Percentiles rank a stretch among this genome's conserved stretches.
phyloP scores from a whole-genome alignment of 1,140 invertebrate genomes.

The Ceratina calcarata region DNA sequence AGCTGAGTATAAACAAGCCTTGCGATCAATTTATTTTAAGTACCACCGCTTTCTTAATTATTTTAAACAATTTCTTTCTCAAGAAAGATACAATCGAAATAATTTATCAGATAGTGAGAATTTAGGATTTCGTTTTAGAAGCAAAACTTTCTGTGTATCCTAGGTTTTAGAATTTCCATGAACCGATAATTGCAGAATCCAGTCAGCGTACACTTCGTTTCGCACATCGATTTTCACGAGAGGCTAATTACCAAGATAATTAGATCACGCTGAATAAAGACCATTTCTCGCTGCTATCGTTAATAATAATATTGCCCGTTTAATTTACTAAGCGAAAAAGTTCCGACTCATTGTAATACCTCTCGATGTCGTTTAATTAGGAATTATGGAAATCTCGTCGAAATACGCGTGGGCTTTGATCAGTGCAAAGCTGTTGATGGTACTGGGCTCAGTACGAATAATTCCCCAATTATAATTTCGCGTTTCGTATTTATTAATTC shows the following conservation, averaged over 20 bases:
- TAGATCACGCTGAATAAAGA: background rate
- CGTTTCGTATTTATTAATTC: background rate
- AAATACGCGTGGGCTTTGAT: background rate
- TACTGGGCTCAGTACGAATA: background rate
- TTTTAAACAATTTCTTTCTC: no score
- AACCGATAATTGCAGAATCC: slow-evolving; percentile 16
- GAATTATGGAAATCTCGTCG: background rate
- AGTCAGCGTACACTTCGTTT: background rate
- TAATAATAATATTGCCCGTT: background rate
- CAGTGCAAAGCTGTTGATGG: background rate
- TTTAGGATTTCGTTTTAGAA: background rate
- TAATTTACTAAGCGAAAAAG: background rate
- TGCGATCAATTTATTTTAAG: background rate
- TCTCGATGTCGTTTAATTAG: background rate
- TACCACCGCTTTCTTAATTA: no score
- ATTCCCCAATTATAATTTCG: background rate
- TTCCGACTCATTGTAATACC: background rate
- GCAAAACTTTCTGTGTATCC: background rate
- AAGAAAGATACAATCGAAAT: no score
- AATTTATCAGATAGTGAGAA: no score
- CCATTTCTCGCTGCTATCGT: background rate
- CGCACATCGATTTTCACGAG: slow-evolving; percentile 2
- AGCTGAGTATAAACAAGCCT: slow-evolving; percentile 14
- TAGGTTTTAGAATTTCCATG: background rate
- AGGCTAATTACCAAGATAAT: slow-evolving; percentile 19